These are phyloP conservation scores for Notodonta dromedarius DNA, from an alignment of 2,888 invertebrate genomes.

Conservation along the genomic window DNA sequence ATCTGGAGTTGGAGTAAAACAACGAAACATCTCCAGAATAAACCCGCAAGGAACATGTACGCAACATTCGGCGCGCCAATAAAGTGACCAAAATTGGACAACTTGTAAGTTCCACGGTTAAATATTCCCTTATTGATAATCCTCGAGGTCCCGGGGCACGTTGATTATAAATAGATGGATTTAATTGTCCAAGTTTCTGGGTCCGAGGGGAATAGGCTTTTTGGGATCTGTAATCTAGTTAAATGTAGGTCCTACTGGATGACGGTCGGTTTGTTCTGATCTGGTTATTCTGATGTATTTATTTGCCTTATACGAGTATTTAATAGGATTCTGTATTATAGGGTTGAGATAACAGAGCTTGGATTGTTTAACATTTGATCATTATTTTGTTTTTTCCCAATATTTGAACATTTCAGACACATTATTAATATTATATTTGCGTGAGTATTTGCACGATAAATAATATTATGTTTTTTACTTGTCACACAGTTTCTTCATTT, in stretches of 20 bases:
- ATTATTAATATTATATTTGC: too few species aligned
- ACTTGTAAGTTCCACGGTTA: constrained; percentile 38
- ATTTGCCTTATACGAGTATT: too few species aligned
- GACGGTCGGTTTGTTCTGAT: constrained; percentile 11
- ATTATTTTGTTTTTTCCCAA: too few species aligned
- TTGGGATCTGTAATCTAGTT: constrained; percentile 37
- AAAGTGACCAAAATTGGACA: constrained; percentile 47
- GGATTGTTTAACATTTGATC: too few species aligned
- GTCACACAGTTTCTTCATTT: too few species aligned
- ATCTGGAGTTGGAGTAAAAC: too few species aligned
- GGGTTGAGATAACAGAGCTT: too few species aligned
- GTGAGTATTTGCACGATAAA: too few species aligned
- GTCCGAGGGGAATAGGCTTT: constrained; percentile 26
- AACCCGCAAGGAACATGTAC: constrained; percentile 20
- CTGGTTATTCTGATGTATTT: neutral
- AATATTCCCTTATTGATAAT: constrained; percentile 48
- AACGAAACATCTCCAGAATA: constrained; percentile 27
- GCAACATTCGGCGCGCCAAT: constrained; percentile 37
- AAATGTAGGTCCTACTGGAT: constrained; percentile 31
- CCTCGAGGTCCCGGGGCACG: constrained; percentile 29
- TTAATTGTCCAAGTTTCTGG: constrained; percentile 44
- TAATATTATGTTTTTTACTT: too few species aligned
- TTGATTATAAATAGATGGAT: constrained; percentile 45
- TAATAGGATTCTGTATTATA: too few species aligned
- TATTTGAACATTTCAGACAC: too few species aligned